Conservation (phyloP, 1,140 invertebrate genomes). For the Streblospio benedicti region DNA sequence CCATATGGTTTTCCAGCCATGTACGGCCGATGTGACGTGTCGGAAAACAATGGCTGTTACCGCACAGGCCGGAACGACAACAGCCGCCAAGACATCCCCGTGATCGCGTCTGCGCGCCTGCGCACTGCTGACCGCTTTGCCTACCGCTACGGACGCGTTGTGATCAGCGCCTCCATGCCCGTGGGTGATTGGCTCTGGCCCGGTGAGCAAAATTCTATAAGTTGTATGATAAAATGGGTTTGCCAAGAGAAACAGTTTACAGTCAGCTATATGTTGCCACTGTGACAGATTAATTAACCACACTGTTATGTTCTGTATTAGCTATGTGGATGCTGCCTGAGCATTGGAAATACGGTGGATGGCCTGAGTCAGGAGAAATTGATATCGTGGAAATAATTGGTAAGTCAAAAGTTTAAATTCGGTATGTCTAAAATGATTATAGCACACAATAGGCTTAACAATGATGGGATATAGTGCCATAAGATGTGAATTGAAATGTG, state of each 20-base stretch:
- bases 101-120: slow-evolving; percentile 58
- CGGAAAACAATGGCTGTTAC: slow-evolving; percentile 8
- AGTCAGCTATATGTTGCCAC: too few relatives aligned
- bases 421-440: too few relatives aligned
- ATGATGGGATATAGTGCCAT: too few relatives aligned
- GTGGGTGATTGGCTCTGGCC: slow-evolving; percentile 67
- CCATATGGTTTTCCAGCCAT: too few relatives aligned
- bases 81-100: slow-evolving; percentile 49
- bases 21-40: not conserved
- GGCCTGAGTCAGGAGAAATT: slow-evolving; percentile 32
- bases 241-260: too few relatives aligned
- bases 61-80: slow-evolving; percentile 33
- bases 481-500: too few relatives aligned
- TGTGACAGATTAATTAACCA: too few relatives aligned
- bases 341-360: slow-evolving; percentile 23
- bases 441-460: too few relatives aligned
- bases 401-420: too few relatives aligned
- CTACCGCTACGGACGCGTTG: slow-evolving; percentile 62
- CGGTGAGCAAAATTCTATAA: not conserved
- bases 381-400: slow-evolving; percentile 31
- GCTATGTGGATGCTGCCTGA: slow-evolving; percentile 34
- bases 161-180: slow-evolving; percentile 62
- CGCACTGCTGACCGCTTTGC: slow-evolving; percentile 58
- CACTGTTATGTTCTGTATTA: not conserved
- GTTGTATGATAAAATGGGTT: too few relatives aligned